Base-by-base conservation (phyloP, 2,888 invertebrate genomes). In the Fabriciana adippe region DNA sequence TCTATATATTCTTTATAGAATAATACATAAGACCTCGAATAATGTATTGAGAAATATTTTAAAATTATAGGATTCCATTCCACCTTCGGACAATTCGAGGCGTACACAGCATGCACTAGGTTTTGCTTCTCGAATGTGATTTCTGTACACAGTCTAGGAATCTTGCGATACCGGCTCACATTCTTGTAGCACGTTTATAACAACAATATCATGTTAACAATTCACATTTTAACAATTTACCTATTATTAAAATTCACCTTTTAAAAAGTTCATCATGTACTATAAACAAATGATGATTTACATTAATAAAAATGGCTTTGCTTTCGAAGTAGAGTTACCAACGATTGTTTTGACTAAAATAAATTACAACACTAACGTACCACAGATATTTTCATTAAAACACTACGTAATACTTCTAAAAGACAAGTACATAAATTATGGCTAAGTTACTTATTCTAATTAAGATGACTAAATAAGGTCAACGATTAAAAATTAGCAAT, bases 11-110 rank as follows among this genome's bases (percentile, higher is more conserved):
- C 11, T 41, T 11, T 41, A 11, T 35, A 35, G 2, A 35, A 35
- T 8, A 41, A 2, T 41, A 41, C 8, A 1, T 41, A 41, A 41
- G 11, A 41, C 35, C 35, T 11, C 2, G 35, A 35, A 35, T 35
- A 35, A 11, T 35, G 11, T 41, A 41, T 41, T 41, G 6, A 35
- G 11, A 11, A 41, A 11, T 41, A 66, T 56, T 41, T 60, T 31
- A 45, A 35, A 57, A 41, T 66, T 35, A 69, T 31, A 57, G 63
- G 70, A 74, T 74, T 78, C 79, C 78, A 79, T 79, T 81, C 81
- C 80, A 82, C 80, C 78, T 80, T 79, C 74, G 76, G 75, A 76
- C 72, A 75, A 78, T 73, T 73, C 74, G 71, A 73, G 75, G 72
- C 74, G 72, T 74, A 69, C 72, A 73, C 74, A 75, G 71, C 72